These are phyloP conservation scores for Lepidochrysops patricia DNA, from an alignment of 2,888 invertebrate genomes.

Conservation along the genomic window DNA sequence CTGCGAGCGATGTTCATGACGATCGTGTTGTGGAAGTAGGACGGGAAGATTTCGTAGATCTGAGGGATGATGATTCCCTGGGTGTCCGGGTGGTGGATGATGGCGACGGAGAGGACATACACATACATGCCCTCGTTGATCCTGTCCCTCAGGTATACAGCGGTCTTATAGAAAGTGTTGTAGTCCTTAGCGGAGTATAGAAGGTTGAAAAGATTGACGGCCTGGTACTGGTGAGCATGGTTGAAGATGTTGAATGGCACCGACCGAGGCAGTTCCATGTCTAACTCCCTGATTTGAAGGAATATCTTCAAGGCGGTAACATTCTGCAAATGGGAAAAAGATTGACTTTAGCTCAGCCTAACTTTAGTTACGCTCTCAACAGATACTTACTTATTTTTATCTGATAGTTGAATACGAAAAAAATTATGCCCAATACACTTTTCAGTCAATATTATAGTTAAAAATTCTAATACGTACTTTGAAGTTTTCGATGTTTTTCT, in stretches of 20 bases:
- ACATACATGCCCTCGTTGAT: conserved; percentile 82
- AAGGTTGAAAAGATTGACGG: conserved; percentile 77
- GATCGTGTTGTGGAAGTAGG: conserved; percentile 80
- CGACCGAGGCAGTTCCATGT: conserved; percentile 71
- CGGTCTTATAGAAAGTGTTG: conserved; percentile 80
- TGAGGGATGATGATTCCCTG: conserved; percentile 79
- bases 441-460: too few species aligned
- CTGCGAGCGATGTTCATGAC: conserved; percentile 79
- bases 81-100: conserved; percentile 77
- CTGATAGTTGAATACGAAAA: too few species aligned
- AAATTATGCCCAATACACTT: too few species aligned
- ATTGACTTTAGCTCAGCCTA: background rate
- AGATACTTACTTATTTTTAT: too few species aligned
- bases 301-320: conserved; percentile 71
- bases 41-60: conserved; percentile 82
- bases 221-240: conserved; percentile 75
- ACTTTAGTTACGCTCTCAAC: too few species aligned
- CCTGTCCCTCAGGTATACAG: conserved; percentile 78
- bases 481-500: conserved; percentile 65
- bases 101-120: conserved; percentile 76
- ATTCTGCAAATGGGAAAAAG: conserved; percentile 49
- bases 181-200: conserved; percentile 82
- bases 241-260: conserved; percentile 75
- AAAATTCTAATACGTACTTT: conserved; percentile 39
- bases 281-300: conserved; percentile 62